These are phyloP conservation scores for Heliconius aoede DNA, from an alignment of 2,888 invertebrate genomes.

Conservation along the genomic window DNA sequence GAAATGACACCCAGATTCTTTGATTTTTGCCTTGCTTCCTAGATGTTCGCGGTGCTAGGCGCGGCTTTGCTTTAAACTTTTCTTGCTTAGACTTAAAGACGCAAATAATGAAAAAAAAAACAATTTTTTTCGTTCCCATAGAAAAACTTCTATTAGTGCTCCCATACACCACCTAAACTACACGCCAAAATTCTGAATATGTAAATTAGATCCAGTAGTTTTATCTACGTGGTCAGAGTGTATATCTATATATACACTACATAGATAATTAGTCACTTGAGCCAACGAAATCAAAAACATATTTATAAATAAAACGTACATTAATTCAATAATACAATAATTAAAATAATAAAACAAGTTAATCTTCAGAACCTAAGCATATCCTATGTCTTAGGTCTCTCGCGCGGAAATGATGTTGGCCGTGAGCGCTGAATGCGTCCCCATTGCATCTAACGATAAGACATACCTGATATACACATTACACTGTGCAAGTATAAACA, in stretches of 20 bases:
- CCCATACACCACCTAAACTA: too few relatives aligned
- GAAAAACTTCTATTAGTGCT: too few relatives aligned
- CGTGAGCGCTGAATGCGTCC: slow-evolving; percentile 46
- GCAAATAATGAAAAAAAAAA: too few relatives aligned
- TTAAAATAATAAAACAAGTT: slow-evolving; percentile 11
- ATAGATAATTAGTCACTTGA: too few relatives aligned
- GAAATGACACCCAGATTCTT: too few relatives aligned
- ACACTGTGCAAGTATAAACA: neutral
- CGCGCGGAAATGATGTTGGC: slow-evolving; percentile 52
- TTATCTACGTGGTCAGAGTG: neutral
- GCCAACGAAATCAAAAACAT: neutral
- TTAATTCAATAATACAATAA: neutral
- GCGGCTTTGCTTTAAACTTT: too few relatives aligned
- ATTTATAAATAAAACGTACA: neutral
- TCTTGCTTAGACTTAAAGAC: too few relatives aligned
- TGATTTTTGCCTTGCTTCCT: too few relatives aligned
- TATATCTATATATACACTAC: neutral
- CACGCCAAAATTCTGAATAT: too few relatives aligned
- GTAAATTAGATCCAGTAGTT: too few relatives aligned
- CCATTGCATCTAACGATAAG: slow-evolving; percentile 41
- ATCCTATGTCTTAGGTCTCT: slow-evolving; percentile 33
- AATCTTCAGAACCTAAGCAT: slow-evolving; percentile 17
- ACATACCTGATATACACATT: neutral
- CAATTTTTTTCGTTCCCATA: too few relatives aligned
- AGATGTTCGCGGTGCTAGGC: too few relatives aligned